These are phyloP conservation scores for Pollenia angustigena DNA, from an alignment of 2,888 invertebrate genomes.

Conservation along the genomic window DNA sequence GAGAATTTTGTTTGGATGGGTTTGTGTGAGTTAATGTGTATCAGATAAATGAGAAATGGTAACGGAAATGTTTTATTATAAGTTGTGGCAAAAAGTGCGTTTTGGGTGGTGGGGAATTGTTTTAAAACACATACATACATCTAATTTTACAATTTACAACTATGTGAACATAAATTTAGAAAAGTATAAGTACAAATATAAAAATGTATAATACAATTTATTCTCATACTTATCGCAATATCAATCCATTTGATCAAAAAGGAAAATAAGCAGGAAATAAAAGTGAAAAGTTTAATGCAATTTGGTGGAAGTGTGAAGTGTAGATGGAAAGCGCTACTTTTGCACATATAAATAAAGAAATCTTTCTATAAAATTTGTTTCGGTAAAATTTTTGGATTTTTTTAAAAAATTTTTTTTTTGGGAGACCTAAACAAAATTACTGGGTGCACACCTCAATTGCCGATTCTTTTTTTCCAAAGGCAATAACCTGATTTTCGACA, in stretches of 20 bases:
- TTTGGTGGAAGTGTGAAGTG: neutral
- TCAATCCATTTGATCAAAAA: conserved; percentile 57
- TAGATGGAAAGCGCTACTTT: neutral
- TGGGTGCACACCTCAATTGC: no score
- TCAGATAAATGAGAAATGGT: conserved; percentile 36
- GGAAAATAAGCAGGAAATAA: conserved; percentile 68
- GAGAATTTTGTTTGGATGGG: no score
- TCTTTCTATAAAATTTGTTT: neutral
- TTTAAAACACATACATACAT: conserved; percentile 53
- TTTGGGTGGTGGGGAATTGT: conserved; percentile 2
- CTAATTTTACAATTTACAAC: conserved; percentile 80
- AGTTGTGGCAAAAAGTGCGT: conserved; percentile 13
- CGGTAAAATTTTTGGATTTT: neutral
- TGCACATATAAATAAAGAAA: no score
- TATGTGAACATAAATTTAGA: conserved; percentile 82
- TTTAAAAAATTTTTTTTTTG: no score
- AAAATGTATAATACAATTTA: conserved; percentile 51
- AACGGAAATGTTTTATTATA: conserved; percentile 57
- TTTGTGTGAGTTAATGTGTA: neutral
- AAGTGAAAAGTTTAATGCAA: conserved; percentile 25
- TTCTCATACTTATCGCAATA: conserved; percentile 15
- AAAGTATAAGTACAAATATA: conserved; percentile 73
- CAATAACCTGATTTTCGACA: no score
- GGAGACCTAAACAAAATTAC: no score
- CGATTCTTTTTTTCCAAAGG: no score